Evolutionary conservation across 2,113 vertebrate species (phyloP), one percentile per base, ranked within the genome.

Genomic region (Microcebus jonahi): DNA sequence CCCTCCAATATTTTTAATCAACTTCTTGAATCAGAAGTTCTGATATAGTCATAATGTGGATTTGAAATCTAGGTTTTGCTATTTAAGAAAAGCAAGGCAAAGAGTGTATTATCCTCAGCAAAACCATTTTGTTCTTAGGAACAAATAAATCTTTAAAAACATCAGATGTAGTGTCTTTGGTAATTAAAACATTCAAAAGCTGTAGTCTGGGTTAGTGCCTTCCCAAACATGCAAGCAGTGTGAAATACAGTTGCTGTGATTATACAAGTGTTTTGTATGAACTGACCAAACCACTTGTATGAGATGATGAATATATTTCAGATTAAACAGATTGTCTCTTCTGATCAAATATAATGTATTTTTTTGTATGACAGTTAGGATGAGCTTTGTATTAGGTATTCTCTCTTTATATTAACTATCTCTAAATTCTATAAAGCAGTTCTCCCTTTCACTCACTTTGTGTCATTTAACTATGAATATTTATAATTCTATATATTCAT

Each of bases 51-150:
- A 90, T 48, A 77, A 85, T 18, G 3, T 61, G 27, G 42, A 90
- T 77, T 73, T 95, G 39, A 88, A 76, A 96, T 70, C 15, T 65
- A 83, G 50, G 27, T 93, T 84, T 88, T 85, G 29, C 34, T 80
- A 89, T 53, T 82, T 88, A 85, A 94, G 31, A 84, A 79, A 96
- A 11, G 14, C 36, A 75, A 80, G 92, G 31, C 75, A 94, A 88
- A 83, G 8, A 95, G 6, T 63, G 25, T 25, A 61, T 50, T 84
- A 79, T 18, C 9, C 8, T 39, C 15, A 48, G 34, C 34, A 80
- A 90, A 88, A 73, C 0, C 1, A 70, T 55, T 81, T 85, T 91
- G 17, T 82, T 91, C 31, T 89, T 90, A 36, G 6, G 2, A 59
- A 27, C 18, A 83, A 76, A 68, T 48, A 93, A 85, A 81, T 61